Evolutionary conservation across 1,140 invertebrate genomes (phyloP).

Genomic region (Macrosteles quadrilineatus): DNA sequence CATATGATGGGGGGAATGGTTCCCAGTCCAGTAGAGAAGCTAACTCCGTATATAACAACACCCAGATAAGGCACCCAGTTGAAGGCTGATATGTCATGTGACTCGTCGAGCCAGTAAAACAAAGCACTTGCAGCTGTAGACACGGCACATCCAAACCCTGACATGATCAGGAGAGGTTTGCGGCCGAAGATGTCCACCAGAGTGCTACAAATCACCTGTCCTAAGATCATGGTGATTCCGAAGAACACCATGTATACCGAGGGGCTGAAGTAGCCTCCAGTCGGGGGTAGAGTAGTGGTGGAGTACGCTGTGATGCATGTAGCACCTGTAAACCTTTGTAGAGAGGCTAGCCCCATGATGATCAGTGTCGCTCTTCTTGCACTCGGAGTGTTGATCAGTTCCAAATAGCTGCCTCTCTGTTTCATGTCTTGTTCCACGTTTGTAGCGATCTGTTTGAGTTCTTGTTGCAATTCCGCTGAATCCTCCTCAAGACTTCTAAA

Average conservation of each 20-base stretch:
- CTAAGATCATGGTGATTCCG: conserved; percentile 40
- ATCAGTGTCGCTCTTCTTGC: conserved; percentile 37
- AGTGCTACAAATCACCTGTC: conserved; percentile 30
- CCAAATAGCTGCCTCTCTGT: conserved; percentile 33
- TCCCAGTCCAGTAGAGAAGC: conserved; percentile 30
- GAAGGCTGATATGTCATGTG: neutral
- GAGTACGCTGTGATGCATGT: conserved; percentile 41
- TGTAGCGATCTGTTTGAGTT: conserved; percentile 31
- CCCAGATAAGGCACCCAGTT: conserved; percentile 33
- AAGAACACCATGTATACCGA: conserved; percentile 37
- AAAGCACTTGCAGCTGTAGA: neutral
- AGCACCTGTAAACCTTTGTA: conserved; percentile 40
- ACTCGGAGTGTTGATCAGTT: conserved; percentile 34
- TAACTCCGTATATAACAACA: conserved; percentile 21
- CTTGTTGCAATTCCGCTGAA: neutral
- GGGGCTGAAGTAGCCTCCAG: conserved; percentile 32
- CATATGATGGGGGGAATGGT: conserved; percentile 24
- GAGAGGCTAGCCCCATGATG: conserved; percentile 37
- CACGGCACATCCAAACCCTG: conserved; percentile 39
- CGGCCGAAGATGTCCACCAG: conserved; percentile 52
- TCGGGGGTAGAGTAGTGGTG: conserved; percentile 39
- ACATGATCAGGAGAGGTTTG: conserved; percentile 55
- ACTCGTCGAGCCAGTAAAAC: neutral
- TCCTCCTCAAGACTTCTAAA: conserved; percentile 54
- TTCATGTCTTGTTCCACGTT: conserved; percentile 39